Base-by-base conservation (phyloP, 30 jellyfish, hydroid and myxozoan genomes). In the Aurelia aurita complex sp. Pacific region DNA sequence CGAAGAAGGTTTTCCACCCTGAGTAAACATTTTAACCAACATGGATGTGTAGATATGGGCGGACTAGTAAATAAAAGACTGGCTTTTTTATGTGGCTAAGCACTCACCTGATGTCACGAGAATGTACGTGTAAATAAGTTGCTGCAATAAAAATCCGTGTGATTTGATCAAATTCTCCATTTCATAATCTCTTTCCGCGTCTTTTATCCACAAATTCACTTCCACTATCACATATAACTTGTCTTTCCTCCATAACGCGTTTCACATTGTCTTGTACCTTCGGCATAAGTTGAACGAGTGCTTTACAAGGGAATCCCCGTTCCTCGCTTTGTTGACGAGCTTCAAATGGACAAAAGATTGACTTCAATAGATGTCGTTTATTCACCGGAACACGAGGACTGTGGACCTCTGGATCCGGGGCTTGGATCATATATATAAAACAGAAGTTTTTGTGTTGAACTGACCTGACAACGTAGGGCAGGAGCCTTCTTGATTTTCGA, bases 251-350 rank as follows among this genome's bases (percentile, higher is more conserved):
- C 64, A 71, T 32, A 32, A 42, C 23, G 51, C 23, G 12, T 46
- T 46, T 46, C 57, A 76, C 76, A 6, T 52, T 43, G 76, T 59
- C 35, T 23, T 61, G 72, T 10, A 33, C 52, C 91, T 84, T 84
- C 93, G 93, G 82, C 87, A 70, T 53, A 64, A 64, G 79, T 42
- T 60, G 64, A 69, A 75, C 93, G 93, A 72, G 69, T 61, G 67
- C 32, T 61, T 23, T 61, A 51, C 80, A 1, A 46, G 93, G 93
- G 35, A 86, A 84, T 84, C 84, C 93, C 93, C 93, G 36, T 77
- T 34, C 69, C 65, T 77, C 79, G 93, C 62, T 72, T 84, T 84
- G 93, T 60, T 33, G 65, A 33, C 87, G 82, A 73, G 50, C 55
- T 60, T 19, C 43, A 46, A 84, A 73, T 60, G 87, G 57, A 84